Base-by-base conservation (phyloP, 2,888 invertebrate genomes). In the Athetis lepigone region DNA sequence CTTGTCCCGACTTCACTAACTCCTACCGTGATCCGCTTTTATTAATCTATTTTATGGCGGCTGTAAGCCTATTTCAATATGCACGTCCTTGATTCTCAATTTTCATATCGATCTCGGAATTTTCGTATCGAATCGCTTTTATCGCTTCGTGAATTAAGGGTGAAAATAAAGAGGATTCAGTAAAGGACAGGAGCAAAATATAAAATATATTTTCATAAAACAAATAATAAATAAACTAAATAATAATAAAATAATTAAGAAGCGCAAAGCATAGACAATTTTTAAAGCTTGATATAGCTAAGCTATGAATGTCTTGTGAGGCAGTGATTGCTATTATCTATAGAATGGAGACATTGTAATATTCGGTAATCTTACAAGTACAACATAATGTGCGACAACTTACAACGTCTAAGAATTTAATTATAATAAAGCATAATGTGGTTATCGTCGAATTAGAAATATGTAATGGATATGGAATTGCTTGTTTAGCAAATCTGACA, bases 221-320 rank as follows among this genome's bases (percentile, higher is more conserved):
- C 83, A 80, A 84, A 89, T 68, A 85, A 85, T 77, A 88, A 88
- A 88, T 86, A 89, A 88, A 88, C 72, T 86, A 88, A 87, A 86
- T 85, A 89, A 85, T 85, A 88, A 86, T 83, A 88, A 79, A 81
- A 50, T 88, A 86, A 87, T 88, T 88, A 93, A 93, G 75, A 94
- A 95, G 94, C 94, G 89, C 86, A 89, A 94, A 94, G 93, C 93
- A 90, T 90, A 92, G 90, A 92, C 88, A 88, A 85, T 80, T 86
- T 88, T 90, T 88, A 84, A 92, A 92, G 93, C 92, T 92, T 88
- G 86, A 87, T 87, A 90, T 88, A 89, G 90, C 87, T 90, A 93
- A 94, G 94, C 95, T 92, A 94, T 93, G 95, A 94, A 94, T 95
- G 94, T 94, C 86, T 91, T 89, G 95, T 93, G 95, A 95, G 94